Evolutionary conservation across 1,140 invertebrate genomes (phyloP).

Genomic region (Drosophila fuyamai): DNA sequence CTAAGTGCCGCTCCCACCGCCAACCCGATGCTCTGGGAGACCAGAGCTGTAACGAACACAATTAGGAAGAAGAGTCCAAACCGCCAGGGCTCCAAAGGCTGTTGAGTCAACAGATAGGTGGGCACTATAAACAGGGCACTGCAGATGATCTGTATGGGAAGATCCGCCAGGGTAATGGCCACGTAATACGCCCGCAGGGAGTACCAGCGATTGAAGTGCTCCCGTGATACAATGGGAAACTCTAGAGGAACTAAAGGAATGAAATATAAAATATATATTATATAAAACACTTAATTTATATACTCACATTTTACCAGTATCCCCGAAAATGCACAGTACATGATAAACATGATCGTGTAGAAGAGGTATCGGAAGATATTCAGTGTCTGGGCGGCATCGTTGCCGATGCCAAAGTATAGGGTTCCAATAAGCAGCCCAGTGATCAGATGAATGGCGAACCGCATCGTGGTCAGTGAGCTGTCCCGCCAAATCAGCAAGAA

Average conservation of each 20-base stretch:
- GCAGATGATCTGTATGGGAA: slow-evolving; percentile 93
- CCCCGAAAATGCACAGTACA: slow-evolving; percentile 95
- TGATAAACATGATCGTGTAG: slow-evolving; percentile 93
- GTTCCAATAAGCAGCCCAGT: slow-evolving; percentile 92
- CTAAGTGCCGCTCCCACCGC: slow-evolving; percentile 92
- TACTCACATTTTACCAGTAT: slow-evolving; percentile 94
- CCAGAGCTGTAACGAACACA: slow-evolving; percentile 91
- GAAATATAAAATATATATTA: background rate
- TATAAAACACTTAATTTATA: background rate
- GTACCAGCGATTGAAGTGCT: slow-evolving; percentile 98
- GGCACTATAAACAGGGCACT: slow-evolving; percentile 91
- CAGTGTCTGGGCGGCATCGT: slow-evolving; percentile 89
- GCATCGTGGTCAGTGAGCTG: slow-evolving; percentile 88
- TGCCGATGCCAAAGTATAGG: slow-evolving; percentile 92
- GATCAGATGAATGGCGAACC: slow-evolving; percentile 90
- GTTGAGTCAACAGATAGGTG: slow-evolving; percentile 93
- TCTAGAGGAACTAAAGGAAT: slow-evolving; percentile 92
- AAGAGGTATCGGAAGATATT: slow-evolving; percentile 93
- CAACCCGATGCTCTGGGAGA: slow-evolving; percentile 93
- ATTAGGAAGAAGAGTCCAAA: slow-evolving; percentile 90
- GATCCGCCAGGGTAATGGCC: slow-evolving; percentile 93
- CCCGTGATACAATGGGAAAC: slow-evolving; percentile 92
- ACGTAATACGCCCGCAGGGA: slow-evolving; percentile 95
- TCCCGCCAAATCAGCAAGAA: slow-evolving; percentile 87
- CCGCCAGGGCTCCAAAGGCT: slow-evolving; percentile 89